Percentiles rank a stretch among this genome's conserved stretches.
Evolutionary conservation across 2,113 vertebrate genomes (phyloP).

Genomic region (Neolamprologus variostigma): DNA sequence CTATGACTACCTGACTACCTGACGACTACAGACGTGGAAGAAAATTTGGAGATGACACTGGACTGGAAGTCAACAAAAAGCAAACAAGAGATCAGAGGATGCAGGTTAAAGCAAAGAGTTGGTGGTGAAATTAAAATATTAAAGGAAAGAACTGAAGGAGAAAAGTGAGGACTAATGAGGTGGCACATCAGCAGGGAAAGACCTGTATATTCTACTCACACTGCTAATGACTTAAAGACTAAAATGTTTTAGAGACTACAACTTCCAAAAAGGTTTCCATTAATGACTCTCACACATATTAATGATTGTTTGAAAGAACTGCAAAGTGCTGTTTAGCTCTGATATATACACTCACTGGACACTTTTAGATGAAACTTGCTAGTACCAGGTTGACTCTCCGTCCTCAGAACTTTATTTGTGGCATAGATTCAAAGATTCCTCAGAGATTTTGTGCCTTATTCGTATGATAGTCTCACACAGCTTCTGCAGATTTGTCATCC

Average conservation of each 20-base stretch:
- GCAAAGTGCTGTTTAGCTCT: neutral
- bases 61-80: neutral
- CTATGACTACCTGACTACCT: neutral
- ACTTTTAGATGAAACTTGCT: neutral
- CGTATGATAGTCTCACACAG: neutral
- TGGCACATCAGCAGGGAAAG: neutral
- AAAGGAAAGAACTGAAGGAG: neutral
- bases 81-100: neutral
- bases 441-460: neutral
- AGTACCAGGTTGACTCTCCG: accelerated
- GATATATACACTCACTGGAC: neutral
- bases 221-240: neutral
- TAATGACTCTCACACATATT: neutral
- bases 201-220: neutral
- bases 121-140: neutral
- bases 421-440: neutral
- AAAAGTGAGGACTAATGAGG: constrained; percentile 4
- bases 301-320: neutral
- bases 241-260: neutral
- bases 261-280: neutral
- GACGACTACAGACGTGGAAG: neutral
- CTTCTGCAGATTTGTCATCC: neutral
- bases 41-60: neutral
- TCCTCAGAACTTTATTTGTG: neutral
- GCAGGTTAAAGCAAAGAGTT: neutral